Percentiles rank a stretch among this genome's conserved stretches.
phyloP scores from a whole-genome alignment of 2,888 invertebrate genomes.

The Ophion obscuratus region DNA sequence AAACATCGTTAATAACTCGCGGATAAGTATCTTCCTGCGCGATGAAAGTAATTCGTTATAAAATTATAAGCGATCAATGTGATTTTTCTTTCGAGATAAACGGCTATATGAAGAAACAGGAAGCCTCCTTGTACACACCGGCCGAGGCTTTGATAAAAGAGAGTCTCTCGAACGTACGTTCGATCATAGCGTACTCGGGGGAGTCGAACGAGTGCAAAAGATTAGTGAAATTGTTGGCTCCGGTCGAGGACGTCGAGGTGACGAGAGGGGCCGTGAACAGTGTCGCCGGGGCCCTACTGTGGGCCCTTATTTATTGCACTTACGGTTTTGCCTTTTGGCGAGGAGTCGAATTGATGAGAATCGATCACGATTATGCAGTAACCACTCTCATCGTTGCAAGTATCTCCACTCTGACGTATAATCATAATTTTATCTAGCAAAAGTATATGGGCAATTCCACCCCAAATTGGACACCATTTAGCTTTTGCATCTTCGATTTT shows the following conservation, averaged over 20 bases:
- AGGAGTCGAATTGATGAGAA: constrained; percentile 54
- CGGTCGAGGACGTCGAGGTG: constrained; percentile 51
- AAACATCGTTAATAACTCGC: too few species aligned
- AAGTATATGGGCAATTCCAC: too few species aligned
- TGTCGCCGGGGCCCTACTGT: constrained; percentile 53
- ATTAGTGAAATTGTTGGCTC: constrained; percentile 36
- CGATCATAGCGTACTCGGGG: constrained; percentile 81
- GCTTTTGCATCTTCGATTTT: too few species aligned
- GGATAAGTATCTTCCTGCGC: too few species aligned
- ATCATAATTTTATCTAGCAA: neutral
- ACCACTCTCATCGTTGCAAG: constrained; percentile 58
- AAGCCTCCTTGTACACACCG: constrained; percentile 81
- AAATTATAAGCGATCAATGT: neutral
- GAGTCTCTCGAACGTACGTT: constrained; percentile 78
- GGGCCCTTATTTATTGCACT: constrained; percentile 63
- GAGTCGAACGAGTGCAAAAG: constrained; percentile 77
- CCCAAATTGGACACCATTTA: too few species aligned
- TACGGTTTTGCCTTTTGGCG: constrained; percentile 65
- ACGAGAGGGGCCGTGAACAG: constrained; percentile 51
- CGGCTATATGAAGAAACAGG: constrained; percentile 66
- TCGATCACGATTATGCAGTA: constrained; percentile 56
- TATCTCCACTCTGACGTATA: constrained; percentile 2
- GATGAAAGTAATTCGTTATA: neutral
- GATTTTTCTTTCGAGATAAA: constrained; percentile 60
- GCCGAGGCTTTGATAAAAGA: constrained; percentile 81